Conservation (phyloP, 2,888 invertebrate species). For the Rotaria sp. region DNA sequence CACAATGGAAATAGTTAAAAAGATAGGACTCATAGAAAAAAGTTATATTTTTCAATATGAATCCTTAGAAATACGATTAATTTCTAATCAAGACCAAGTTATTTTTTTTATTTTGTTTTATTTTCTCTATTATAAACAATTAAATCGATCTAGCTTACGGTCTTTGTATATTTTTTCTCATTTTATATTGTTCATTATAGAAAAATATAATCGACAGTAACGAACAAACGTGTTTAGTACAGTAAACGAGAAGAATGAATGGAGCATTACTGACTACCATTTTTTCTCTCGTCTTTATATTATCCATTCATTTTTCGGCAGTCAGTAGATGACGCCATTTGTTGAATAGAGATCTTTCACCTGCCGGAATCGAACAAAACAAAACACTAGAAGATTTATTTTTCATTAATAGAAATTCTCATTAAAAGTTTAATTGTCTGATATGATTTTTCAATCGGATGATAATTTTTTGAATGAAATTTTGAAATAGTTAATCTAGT, state of each 20-base stretch:
- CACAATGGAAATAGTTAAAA: not conserved
- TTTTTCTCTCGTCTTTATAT: not conserved
- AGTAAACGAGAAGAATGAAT: not conserved
- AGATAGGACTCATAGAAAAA: not conserved
- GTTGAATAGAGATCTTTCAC: not conserved
- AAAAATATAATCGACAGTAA: not conserved
- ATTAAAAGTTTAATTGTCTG: not conserved
- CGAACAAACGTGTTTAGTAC: not conserved
- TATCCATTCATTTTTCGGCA: not conserved
- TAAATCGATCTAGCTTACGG: not conserved
- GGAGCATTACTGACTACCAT: not conserved
- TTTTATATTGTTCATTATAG: not conserved
- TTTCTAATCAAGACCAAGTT: not conserved
- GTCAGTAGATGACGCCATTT: constrained; percentile 3
- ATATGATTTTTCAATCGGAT: not conserved
- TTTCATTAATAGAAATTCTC: not conserved
- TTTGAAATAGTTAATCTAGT: too few relatives aligned
- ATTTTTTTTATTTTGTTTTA: not conserved
- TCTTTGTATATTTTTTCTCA: not conserved
- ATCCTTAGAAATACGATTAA: constrained; percentile 10
- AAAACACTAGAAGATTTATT: not conserved
- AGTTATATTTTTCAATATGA: not conserved
- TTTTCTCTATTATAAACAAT: not conserved
- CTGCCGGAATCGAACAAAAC: not conserved
- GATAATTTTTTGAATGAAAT: too few relatives aligned